A percentile compares a stretch with the other conserved stretches of the same genome.
Evolutionary conservation across 2,888 invertebrate genomes (phyloP).

Genomic region (Mycalesis mineus): DNA sequence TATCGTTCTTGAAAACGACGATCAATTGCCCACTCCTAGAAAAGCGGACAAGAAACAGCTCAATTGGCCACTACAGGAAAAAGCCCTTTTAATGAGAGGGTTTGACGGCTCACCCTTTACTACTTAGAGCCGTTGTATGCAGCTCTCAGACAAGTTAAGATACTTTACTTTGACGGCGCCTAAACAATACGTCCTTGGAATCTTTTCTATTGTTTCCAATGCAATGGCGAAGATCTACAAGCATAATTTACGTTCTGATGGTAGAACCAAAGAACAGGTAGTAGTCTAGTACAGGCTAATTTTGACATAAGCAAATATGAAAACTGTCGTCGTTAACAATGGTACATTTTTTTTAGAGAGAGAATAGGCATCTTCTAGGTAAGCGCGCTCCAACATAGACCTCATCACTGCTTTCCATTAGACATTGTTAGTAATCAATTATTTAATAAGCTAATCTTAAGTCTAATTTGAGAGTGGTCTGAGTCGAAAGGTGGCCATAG

Average conservation of each 20-base stretch:
- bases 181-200: constrained; percentile 25
- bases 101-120: constrained; percentile 26
- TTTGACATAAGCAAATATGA: background rate
- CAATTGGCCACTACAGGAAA: constrained; percentile 25
- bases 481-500: no score
- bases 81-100: constrained; percentile 24
- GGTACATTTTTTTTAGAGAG: no score
- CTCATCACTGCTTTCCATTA: no score
- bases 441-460: no score
- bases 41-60: constrained; percentile 9
- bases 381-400: no score
- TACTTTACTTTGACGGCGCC: constrained; percentile 26
- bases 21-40: constrained; percentile 5
- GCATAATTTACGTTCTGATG: constrained; percentile 7
- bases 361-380: no score
- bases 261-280: background rate
- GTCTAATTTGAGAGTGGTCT: no score
- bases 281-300: background rate
- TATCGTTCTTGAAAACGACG: background rate
- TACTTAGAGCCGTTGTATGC: constrained; percentile 23
- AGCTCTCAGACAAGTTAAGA: constrained; percentile 29
- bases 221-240: constrained; percentile 6
- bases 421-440: no score
- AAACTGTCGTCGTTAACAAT: no score
- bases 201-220: constrained; percentile 21